Base-by-base conservation (phyloP, 2,888 invertebrate genomes). In the Hydriomena furcata region DNA sequence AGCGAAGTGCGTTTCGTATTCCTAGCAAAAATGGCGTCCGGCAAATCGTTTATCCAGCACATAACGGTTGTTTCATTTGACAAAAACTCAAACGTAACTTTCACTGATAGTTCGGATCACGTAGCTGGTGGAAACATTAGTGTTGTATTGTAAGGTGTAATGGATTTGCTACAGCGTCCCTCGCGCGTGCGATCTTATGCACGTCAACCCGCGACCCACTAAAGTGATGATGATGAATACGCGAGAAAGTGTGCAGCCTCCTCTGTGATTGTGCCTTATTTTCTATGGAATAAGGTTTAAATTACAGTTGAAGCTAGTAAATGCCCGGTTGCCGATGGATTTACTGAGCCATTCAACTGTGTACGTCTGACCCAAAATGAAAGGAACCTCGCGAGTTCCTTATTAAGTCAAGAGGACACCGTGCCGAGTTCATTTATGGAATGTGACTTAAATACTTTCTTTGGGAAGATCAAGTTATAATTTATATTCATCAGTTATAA, bases 211-310 rank as follows among this genome's bases (percentile, higher is more conserved):
- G 69, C 74, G 84, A 84, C 86, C 86, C 76, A 87, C 83, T 80
- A 77, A 81, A 71, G 65, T 74, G 76, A 78, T 79, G 76, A 69
- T 74, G 76, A 78, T 79, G 76, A 79, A 80, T 79, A 79, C 77
- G 76, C 78, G 82, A 78, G 85, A 86, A 85, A 84, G 82, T 82
- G 73, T 50, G 41, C 48, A 52, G 43, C 27, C 20, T 55, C 53
- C 50, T 49, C 49, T 49, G 51, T 41, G 36, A 41, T 30, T 50
- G 47, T 46, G 54, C 57, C 53, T 57, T 59, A 52, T 52, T 27
- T 35, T 10, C 12, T 23, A 11, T 27, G 53, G 36, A 34, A 50
- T 54, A 55, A 48, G 52, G 59, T 54, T 8, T 46, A 52, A 55
- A 52, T 49, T 52, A 50, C 50, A 40, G 21, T 27, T 28, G 62